phyloP scores from a whole-genome alignment of 2,888 invertebrate genomes.

The Aporophyla lueneburgensis region DNA sequence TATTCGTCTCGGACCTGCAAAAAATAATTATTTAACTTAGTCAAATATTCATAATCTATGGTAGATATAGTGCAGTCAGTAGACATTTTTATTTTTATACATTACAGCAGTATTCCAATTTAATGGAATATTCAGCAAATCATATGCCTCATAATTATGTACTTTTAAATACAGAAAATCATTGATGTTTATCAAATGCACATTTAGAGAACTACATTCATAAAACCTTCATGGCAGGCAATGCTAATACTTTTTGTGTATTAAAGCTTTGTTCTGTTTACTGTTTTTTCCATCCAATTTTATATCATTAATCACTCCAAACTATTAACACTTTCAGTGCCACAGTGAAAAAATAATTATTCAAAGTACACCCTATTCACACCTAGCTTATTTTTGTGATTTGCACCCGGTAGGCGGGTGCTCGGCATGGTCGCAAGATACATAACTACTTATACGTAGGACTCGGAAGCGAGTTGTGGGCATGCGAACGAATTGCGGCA shows the following conservation, averaged over 20 bases:
- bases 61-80: background rate
- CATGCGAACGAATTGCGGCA: too few species aligned
- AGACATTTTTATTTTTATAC: background rate
- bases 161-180: background rate
- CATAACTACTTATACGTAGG: too few species aligned
- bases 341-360: too few species aligned
- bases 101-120: background rate
- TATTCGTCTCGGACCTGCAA: conserved; percentile 98
- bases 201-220: background rate
- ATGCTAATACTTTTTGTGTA: background rate
- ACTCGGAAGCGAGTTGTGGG: too few species aligned
- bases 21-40: background rate
- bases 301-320: background rate
- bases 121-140: too few species aligned
- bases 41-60: background rate
- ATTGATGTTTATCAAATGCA: background rate
- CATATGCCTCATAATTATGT: background rate
- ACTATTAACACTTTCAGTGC: too few species aligned
- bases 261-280: background rate
- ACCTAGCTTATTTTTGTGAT: too few species aligned
- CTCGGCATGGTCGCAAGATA: too few species aligned
- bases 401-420: too few species aligned
- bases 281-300: background rate
- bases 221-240: background rate
- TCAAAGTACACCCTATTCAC: too few species aligned